Evolutionary conservation across 1,140 invertebrate genomes (phyloP).

Genomic region (Spodoptera frugiperda): DNA sequence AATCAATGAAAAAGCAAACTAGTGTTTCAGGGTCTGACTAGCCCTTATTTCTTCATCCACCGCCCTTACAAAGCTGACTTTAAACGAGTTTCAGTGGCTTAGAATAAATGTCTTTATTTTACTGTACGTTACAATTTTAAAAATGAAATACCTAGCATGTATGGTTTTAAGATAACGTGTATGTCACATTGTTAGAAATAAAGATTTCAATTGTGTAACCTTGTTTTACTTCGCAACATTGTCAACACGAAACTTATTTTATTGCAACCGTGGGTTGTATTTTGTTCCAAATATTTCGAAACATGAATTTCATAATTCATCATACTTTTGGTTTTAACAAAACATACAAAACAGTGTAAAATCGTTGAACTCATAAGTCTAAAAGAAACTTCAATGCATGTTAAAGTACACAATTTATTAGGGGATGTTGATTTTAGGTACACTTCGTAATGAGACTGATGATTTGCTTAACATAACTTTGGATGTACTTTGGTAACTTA

Average conservation of each 20-base stretch:
- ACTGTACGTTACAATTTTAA: constrained; percentile 66
- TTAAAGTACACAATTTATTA: constrained; percentile 24
- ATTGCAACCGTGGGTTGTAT: no score
- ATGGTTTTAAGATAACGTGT: constrained; percentile 70
- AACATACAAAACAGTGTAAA: no score
- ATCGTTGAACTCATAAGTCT: no score
- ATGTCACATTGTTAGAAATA: constrained; percentile 81
- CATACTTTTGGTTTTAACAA: no score
- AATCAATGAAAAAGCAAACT: constrained; percentile 88
- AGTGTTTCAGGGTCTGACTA: constrained; percentile 84
- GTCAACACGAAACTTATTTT: no score
- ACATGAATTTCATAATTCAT: no score
- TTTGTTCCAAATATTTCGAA: no score
- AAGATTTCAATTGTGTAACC: constrained; percentile 60
- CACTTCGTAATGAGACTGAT: constrained; percentile 6
- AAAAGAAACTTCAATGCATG: not conserved
- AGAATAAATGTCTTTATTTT: constrained; percentile 57
- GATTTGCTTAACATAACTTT: constrained; percentile 59
- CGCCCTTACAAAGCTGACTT: constrained; percentile 42
- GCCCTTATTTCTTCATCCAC: constrained; percentile 36
- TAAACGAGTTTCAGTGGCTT: constrained; percentile 40
- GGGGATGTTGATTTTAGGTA: constrained; percentile 6
- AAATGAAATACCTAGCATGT: constrained; percentile 64
- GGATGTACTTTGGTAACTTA: constrained; percentile 67
- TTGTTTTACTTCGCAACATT: constrained; percentile 16